These are phyloP conservation scores for Falcaria lacertinaria DNA, from an alignment of 2,888 invertebrate species.

Conservation along the genomic window DNA sequence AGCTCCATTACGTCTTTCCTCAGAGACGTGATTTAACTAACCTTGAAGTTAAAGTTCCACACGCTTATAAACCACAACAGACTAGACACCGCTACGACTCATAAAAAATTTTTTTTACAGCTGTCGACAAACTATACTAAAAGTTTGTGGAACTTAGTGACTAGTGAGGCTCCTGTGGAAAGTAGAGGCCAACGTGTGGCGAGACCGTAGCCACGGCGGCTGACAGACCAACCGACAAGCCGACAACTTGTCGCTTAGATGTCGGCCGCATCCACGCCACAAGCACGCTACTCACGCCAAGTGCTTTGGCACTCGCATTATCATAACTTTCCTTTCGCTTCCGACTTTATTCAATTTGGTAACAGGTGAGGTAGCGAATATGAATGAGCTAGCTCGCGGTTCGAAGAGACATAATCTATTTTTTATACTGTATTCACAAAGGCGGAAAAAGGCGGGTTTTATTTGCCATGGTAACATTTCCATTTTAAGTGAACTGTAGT, in stretches of 20 bases:
- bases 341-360: conserved; percentile 70
- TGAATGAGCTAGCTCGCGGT: conserved; percentile 48
- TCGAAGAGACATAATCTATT: conserved; percentile 16
- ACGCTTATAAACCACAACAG: conserved; percentile 8
- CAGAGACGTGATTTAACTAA: no score
- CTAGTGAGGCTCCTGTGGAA: neutral
- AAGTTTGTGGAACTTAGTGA: neutral
- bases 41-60: conserved; percentile 8
- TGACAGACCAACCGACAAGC: conserved; percentile 3
- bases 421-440: conserved; percentile 21
- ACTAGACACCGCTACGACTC: conserved; percentile 6
- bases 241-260: neutral
- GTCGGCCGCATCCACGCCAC: conserved; percentile 12
- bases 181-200: neutral
- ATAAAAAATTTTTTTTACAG: conserved; percentile 4
- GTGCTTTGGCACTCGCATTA: conserved; percentile 40
- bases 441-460: no score
- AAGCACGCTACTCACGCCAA: conserved; percentile 14
- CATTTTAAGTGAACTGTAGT: no score
- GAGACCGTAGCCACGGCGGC: conserved; percentile 3
- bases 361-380: conserved; percentile 65
- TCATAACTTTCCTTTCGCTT: conserved; percentile 69
- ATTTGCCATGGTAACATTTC: no score
- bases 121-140: neutral
- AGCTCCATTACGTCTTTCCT: no score